These are phyloP conservation scores for Cryptocephalus moraei DNA, from an alignment of 2,888 invertebrate species.

Conservation along the genomic window DNA sequence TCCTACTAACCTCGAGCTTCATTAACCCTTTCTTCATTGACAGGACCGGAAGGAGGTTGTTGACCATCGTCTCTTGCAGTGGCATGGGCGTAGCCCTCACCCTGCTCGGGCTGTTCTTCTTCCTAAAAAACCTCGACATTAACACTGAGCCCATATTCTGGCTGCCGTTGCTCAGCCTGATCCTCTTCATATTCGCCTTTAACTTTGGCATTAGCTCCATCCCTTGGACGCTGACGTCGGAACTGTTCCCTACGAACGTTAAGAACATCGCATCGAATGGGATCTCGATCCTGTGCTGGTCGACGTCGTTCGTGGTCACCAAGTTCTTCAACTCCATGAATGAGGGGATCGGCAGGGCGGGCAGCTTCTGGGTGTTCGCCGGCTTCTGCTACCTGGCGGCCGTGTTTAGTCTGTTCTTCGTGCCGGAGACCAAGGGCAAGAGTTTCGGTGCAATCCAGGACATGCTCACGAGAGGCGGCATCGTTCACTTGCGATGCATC, in stretches of 20 bases:
- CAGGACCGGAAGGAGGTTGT: constrained; percentile 58
- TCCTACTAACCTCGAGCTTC: constrained; percentile 62
- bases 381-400: constrained; percentile 43
- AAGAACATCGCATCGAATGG: constrained; percentile 64
- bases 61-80: constrained; percentile 58
- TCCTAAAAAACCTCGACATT: constrained; percentile 41
- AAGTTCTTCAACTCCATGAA: constrained; percentile 54
- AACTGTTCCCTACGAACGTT: constrained; percentile 68
- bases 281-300: constrained; percentile 66
- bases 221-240: constrained; percentile 70
- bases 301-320: constrained; percentile 60
- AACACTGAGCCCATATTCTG: constrained; percentile 42
- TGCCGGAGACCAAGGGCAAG: constrained; percentile 87
- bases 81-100: constrained; percentile 53
- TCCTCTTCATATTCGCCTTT: constrained; percentile 56
- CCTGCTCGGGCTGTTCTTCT: constrained; percentile 39
- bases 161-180: constrained; percentile 61
- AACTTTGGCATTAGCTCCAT: constrained; percentile 57
- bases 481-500: too few relatives aligned
- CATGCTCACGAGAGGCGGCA: constrained; percentile 25
- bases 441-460: constrained; percentile 75
- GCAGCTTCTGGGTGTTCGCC: constrained; percentile 63
- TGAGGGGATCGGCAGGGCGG: constrained; percentile 45
- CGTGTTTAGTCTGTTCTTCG: constrained; percentile 52
- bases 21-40: constrained; percentile 69